Evolutionary conservation across 2,888 invertebrate species (phyloP), one percentile per base, ranked within the genome.

Genomic region (Habroteleia sp.): DNA sequence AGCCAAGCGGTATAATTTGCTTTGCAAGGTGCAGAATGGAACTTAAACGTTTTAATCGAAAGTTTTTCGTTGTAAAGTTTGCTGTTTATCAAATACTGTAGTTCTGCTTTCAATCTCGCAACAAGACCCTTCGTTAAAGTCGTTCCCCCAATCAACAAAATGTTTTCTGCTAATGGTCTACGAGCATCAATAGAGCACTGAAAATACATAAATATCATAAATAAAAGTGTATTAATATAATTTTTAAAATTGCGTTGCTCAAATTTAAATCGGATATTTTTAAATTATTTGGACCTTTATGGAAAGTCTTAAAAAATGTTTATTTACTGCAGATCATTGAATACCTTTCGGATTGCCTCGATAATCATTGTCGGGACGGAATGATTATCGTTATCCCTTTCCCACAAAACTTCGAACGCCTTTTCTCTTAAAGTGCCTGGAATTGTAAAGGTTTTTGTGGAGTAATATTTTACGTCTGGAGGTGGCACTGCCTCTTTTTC

Each of bases 111-210:
- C 0, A 99, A 90, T 54, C 98, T 92, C 13, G 94, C 91, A 82
- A 92, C 91, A 81, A 99, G 93, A 0, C 98, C 98, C 56, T 94
- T 93, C 77, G 95, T 90, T 92, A 94, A 94, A 0, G 94, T 91
- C 1, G 94, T 94, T 6, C 99, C 99, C 25, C 98, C 99, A 58
- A 94, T 92, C 11, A 98, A 89, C 58, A 98, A 90, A 78, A 98
- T 92, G 89, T 96, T 97, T 86, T 93, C 94, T 0, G 96, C 94
- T 31, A 99, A 90, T 44, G 91, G 90, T 56, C 91, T 91, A 7
- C 97, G 91, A 72, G 93, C 92, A 90, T 98, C 97, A 14, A 96
- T 90, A 0, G 97, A 95, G 80, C 96, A 94, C 92, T 94, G 86
- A 20, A 82, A 80, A n/a, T n/a, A n/a, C n/a, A n/a, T n/a, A n/a